Conservation (phyloP, 2,113 vertebrate genomes). For the Enhydra lutris region DNA sequence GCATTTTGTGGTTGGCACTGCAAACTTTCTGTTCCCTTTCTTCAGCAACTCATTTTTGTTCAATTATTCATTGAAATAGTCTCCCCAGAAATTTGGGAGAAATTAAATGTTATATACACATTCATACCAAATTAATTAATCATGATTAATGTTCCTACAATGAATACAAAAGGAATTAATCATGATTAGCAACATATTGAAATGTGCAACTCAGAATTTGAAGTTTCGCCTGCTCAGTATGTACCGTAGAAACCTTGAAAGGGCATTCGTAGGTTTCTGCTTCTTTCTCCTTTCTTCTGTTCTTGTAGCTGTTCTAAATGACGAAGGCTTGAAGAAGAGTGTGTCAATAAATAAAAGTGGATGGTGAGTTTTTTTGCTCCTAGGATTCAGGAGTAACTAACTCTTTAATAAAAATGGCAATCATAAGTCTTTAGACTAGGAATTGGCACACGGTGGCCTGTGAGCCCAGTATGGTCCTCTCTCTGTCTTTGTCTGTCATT, state of each 20-base stretch:
- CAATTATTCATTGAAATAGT: constrained; percentile 73
- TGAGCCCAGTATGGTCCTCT: neutral
- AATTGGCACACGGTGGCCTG: neutral
- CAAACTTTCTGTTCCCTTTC: constrained; percentile 59
- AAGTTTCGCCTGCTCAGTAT: constrained; percentile 8
- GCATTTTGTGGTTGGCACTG: constrained; percentile 1
- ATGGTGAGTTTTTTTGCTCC: neutral
- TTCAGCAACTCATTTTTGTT: constrained; percentile 57
- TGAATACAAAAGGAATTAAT: constrained; percentile 80
- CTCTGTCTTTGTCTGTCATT: neutral
- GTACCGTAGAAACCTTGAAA: neutral
- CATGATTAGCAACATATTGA: constrained; percentile 73
- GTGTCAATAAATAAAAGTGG: neutral
- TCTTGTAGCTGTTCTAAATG: neutral
- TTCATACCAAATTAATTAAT: constrained; percentile 77
- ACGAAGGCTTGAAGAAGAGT: neutral
- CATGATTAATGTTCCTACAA: constrained; percentile 74
- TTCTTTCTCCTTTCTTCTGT: neutral
- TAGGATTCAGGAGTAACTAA: neutral
- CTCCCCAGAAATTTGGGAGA: constrained; percentile 73
- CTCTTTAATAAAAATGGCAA: neutral
- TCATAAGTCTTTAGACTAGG: neutral
- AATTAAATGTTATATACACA: constrained; percentile 76
- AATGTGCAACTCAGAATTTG: constrained; percentile 60
- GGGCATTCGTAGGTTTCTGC: neutral